Evolutionary conservation across 2,888 invertebrate genomes (phyloP), one percentile per base, ranked within the genome.

Genomic region (Trileptium ribeirensis): DNA sequence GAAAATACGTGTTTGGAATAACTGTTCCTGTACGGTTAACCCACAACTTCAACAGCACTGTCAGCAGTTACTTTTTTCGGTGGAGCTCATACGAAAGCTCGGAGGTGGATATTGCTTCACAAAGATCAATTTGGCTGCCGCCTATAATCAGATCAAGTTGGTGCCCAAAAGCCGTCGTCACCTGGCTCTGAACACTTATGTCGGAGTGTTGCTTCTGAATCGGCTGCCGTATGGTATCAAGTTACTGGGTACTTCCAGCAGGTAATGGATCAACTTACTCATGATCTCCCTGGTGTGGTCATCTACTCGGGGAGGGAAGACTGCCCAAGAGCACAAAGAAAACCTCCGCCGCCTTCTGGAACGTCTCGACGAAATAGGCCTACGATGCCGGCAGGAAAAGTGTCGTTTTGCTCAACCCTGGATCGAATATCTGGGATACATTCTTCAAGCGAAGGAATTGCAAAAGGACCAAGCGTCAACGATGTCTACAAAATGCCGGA

Each of bases 401-500:
- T 80, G 33, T 24, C 3, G 31, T 81, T 81, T 40, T 19, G n/a
- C 8, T 80, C 8, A 24, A 8, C 51, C 8, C 24, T 15, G 8
- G 51, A 15, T 24, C 8, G 24, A 51, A 15, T 15, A 24, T 31
- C 80, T 3, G 81, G 81, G 3, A 36, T 34, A n/a, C 40, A 15
- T 8, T n/a, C 80, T 2, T 81, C 82, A n/a, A 2, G n/a, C 8
- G 29, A 81, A 39, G 81, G 81, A 29, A 81, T 81, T 31, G 81
- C 39, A 29, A 81, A 81, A 29, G 81, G 81, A 24, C n/a, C 78
- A 19, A 81, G 81, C 24, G 81, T 81, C 2, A 36, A 37, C 0
- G 83, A 83, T 24, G 84, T 85, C n/a, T 1, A 24, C 38, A 38
- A 81, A n/a, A 81, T 81, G 81, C 67, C 78, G 19, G 77, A 29